phyloP scores from a whole-genome alignment of 2,797 vertebrate genomes.

The Rhodeus uyekii region DNA sequence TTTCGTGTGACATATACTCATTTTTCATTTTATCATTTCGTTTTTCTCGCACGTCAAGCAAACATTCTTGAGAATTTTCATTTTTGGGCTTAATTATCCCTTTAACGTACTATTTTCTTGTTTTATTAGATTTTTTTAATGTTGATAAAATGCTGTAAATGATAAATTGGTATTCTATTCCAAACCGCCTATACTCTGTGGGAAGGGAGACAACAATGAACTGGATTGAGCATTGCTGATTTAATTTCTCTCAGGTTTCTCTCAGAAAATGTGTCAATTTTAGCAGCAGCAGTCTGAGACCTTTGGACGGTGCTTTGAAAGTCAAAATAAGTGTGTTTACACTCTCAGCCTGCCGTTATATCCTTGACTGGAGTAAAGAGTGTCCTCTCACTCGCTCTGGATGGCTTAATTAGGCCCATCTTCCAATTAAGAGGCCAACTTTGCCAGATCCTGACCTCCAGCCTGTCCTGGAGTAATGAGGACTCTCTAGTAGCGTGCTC shows the following conservation, averaged over 20 bases:
- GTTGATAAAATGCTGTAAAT: not conserved
- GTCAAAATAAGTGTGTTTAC: conserved; percentile 37
- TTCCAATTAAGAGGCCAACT: conserved; percentile 71
- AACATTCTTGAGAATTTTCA: too few relatives aligned
- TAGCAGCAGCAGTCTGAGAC: not conserved
- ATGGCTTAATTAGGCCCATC: conserved; percentile 69
- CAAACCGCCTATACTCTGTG: not conserved
- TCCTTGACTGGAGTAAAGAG: conserved; percentile 33
- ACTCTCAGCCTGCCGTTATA: conserved; percentile 33
- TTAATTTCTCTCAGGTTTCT: not conserved
- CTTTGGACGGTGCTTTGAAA: conserved; percentile 15
- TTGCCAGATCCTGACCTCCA: conserved; percentile 71
- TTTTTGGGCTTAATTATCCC: too few relatives aligned
- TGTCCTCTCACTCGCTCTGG: conserved; percentile 25
- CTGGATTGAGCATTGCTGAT: not conserved
- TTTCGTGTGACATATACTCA: too few relatives aligned
- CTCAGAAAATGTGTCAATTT: too few relatives aligned
- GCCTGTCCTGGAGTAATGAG: conserved; percentile 54
- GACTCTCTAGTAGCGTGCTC: not conserved
- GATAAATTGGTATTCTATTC: not conserved
- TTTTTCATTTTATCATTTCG: too few relatives aligned
- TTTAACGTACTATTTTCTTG: not conserved
- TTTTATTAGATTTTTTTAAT: not conserved
- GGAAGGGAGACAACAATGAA: not conserved
- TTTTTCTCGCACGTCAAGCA: too few relatives aligned